Base-by-base conservation (phyloP, 1,140 invertebrate species). In the Tetranychus urticae region DNA sequence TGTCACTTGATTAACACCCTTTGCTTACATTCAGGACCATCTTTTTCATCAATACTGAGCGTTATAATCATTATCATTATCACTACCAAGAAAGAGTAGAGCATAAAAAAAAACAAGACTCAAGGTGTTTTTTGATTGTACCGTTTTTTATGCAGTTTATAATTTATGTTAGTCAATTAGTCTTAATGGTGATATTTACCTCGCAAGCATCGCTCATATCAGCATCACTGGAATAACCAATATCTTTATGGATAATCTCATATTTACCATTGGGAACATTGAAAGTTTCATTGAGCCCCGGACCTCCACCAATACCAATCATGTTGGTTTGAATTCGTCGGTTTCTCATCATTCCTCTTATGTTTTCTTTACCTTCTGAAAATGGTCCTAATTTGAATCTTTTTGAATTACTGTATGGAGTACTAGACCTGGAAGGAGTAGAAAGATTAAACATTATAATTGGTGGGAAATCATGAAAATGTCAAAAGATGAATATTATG, bases 191-290 rank as follows among this genome's bases (percentile, higher is more conserved):
- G 23, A 23, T 23, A 23, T 39, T 50, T 56, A 63, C 62, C 62
- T 63, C 62, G 35, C 61, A 54, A 13, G 62, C 62, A 63, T 63
- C 62, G 50, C 62, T 63, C 62, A 63, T 63, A 39, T 63, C 62
- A 36, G 62, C 62, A 60, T 63, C 62, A 56, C 58, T 60, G 58
- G 62, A 63, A 45, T 63, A 63, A n/a, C 62, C 62, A 54, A 63
- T 63, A 33, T 63, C 62, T 58, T 63, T 63, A n/a, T 63, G 62
- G 10, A 63, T 63, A 6, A 63, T 61, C 52, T 63, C 62, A 46
- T 55, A 56, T 35, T 63, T 63, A 23, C 36, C 54, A 60, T 37
- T 52, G 5, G 10, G 31, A 42, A 56, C 12, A 33, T 52, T 33
- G 48, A 52, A 33, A n/a, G n/a, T n/a, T n/a, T 56, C 55, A 2